Conservation (phyloP, 1,140 invertebrate species). For the Maniola jurtina region DNA sequence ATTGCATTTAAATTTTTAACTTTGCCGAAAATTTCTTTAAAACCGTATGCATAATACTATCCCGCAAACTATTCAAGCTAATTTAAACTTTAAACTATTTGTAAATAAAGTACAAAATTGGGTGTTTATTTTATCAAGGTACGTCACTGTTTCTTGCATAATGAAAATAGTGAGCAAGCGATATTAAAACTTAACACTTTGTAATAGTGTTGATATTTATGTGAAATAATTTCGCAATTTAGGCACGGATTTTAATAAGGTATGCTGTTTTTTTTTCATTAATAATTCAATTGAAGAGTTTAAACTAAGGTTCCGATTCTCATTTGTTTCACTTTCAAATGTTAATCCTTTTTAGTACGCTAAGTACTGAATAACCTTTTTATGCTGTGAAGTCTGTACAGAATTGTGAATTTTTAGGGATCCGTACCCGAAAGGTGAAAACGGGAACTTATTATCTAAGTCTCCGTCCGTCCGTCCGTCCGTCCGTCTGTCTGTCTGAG, state of each 20-base stretch:
- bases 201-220: background rate
- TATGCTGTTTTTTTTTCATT: background rate
- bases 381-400: background rate
- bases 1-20: background rate
- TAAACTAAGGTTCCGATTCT: background rate
- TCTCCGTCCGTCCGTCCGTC: too few species aligned
- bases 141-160: background rate
- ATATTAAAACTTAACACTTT: background rate
- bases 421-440: too few species aligned
- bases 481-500: too few species aligned
- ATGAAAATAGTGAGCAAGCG: background rate
- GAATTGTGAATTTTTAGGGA: too few species aligned
- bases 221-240: background rate
- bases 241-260: background rate
- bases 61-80: background rate
- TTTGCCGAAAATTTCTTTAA: slow-evolving; percentile 2
- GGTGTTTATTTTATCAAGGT: background rate
- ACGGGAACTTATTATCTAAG: too few species aligned
- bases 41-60: background rate
- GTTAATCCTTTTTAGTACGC: background rate
- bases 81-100: background rate
- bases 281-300: background rate
- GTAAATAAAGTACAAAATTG: background rate
- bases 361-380: background rate
- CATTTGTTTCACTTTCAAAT: slow-evolving; percentile 5